A percentile compares a stretch with the other conserved stretches of the same genome.
phyloP scores from a whole-genome alignment of 1,140 invertebrate genomes.

The Parasteatoda tepidariorum region DNA sequence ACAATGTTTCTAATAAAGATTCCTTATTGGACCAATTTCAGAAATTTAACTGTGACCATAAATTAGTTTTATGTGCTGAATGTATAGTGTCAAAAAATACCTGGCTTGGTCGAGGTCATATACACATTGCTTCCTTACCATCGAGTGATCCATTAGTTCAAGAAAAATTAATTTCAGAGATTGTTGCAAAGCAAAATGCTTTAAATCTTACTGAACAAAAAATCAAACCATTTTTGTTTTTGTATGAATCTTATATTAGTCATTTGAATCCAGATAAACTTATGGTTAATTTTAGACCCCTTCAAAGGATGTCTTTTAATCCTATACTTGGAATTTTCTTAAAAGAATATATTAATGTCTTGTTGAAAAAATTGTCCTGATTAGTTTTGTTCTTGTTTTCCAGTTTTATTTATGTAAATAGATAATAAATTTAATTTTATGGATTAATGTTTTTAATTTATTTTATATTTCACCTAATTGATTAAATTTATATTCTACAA shows the following conservation, averaged over 20 bases:
- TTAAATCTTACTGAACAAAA: not conserved
- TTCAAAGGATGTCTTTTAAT: slow-evolving; percentile 24
- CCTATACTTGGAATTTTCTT: slow-evolving; percentile 38
- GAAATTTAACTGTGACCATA: not conserved
- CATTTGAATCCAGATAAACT: not conserved
- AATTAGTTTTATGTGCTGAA: slow-evolving; percentile 17
- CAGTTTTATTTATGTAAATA: no score
- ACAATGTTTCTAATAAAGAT: not conserved
- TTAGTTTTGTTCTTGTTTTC: not conserved
- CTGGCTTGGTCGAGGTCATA: slow-evolving; percentile 14
- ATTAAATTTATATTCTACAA: no score
- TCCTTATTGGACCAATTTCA: slow-evolving; percentile 13
- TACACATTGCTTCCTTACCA: not conserved
- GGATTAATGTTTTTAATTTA: not conserved
- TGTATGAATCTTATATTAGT: slow-evolving; percentile 32
- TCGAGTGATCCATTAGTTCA: not conserved
- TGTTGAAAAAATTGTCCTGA: not conserved
- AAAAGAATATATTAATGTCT: slow-evolving; percentile 27
- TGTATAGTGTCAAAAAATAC: slow-evolving; percentile 22
- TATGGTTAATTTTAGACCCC: slow-evolving; percentile 27
- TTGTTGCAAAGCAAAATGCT: not conserved
- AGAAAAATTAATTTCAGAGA: slow-evolving; percentile 19
- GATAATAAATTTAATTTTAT: not conserved
- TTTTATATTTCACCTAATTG: not conserved
- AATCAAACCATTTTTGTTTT: slow-evolving; percentile 20